A percentile compares a stretch with the other conserved stretches of the same genome.
These are phyloP conservation scores for Syrista parreyssii DNA, from an alignment of 2,888 invertebrate species.

Conservation along the genomic window DNA sequence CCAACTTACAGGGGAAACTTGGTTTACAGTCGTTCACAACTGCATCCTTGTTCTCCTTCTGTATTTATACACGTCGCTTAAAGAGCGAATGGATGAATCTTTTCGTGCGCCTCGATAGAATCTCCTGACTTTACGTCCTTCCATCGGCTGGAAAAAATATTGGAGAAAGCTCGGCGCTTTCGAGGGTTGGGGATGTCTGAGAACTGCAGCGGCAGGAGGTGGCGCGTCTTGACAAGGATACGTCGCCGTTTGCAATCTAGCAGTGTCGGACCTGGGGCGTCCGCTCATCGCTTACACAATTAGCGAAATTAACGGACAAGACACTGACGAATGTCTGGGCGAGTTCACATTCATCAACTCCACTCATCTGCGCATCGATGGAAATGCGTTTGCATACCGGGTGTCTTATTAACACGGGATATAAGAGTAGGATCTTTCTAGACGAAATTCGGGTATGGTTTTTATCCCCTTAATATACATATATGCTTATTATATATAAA, in stretches of 20 bases:
- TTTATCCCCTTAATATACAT: background rate
- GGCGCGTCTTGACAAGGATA: background rate
- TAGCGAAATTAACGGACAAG: slow-evolving; percentile 46
- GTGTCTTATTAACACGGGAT: background rate
- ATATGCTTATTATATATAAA: background rate
- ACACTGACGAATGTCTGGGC: slow-evolving; percentile 41
- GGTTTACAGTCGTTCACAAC: background rate
- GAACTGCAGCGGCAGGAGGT: background rate
- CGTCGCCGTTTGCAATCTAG: slow-evolving; percentile 10
- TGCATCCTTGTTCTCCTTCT: background rate
- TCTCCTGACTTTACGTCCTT: background rate
- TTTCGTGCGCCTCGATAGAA: background rate
- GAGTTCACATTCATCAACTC: slow-evolving; percentile 26
- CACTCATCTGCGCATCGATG: slow-evolving; percentile 27
- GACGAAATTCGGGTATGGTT: background rate
- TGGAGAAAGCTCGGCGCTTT: background rate
- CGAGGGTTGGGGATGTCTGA: background rate
- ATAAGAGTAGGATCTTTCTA: background rate
- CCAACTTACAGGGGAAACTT: background rate
- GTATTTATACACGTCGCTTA: background rate
- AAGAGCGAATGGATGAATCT: background rate
- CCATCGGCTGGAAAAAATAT: background rate
- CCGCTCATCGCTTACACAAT: slow-evolving; percentile 38
- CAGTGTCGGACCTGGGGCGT: slow-evolving; percentile 9
- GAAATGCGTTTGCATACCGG: slow-evolving; percentile 19